Evolutionary conservation across 2,888 invertebrate species (phyloP).

Genomic region (Hirtodrosophila trivittata): DNA sequence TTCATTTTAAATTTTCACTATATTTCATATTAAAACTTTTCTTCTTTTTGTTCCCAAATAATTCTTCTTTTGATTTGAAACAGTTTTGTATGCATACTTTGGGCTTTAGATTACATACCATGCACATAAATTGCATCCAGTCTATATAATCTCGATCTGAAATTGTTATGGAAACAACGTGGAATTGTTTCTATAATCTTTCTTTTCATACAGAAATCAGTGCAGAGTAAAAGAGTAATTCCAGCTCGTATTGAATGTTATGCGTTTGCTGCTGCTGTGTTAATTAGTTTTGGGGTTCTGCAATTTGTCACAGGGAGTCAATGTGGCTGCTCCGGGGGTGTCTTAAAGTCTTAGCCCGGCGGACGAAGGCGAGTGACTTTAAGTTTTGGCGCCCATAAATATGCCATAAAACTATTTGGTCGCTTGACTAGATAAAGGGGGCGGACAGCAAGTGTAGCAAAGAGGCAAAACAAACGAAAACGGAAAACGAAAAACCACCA

Average conservation of each 20-base stretch:
- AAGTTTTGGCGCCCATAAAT: constrained; percentile 75
- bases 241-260: constrained; percentile 31
- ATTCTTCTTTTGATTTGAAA: too few relatives aligned
- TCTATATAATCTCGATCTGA: too few relatives aligned
- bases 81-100: too few relatives aligned
- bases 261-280: constrained; percentile 48
- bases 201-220: too few relatives aligned
- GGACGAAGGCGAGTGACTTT: constrained; percentile 42
- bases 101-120: too few relatives aligned
- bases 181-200: too few relatives aligned
- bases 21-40: too few relatives aligned
- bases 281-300: constrained; percentile 67
- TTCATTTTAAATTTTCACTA: too few relatives aligned
- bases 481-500: constrained; percentile 26
- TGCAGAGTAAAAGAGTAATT: constrained; percentile 11
- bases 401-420: constrained; percentile 75
- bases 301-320: constrained; percentile 64
- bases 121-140: too few relatives aligned
- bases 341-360: constrained; percentile 69
- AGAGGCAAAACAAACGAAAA: constrained; percentile 39
- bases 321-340: constrained; percentile 44
- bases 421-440: constrained; percentile 68
- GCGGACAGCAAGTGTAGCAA: constrained; percentile 66
- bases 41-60: too few relatives aligned
- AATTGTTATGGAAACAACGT: too few relatives aligned